phyloP scores from a whole-genome alignment of 1,140 invertebrate species.

The Drosophila teissieri region DNA sequence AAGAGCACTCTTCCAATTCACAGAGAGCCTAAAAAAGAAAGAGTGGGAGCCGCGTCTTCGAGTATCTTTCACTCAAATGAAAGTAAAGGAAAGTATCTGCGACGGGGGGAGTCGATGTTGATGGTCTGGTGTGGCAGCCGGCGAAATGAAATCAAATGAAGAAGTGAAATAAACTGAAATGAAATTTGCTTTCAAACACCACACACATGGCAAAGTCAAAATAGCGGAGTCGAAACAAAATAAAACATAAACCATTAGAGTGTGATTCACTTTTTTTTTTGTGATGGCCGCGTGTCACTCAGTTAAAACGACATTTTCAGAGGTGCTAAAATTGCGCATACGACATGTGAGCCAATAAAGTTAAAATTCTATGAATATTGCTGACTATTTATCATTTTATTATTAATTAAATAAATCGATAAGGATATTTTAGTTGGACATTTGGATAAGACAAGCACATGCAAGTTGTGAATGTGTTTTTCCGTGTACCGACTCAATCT shows the following conservation, averaged over 20 bases:
- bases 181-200: conserved; percentile 77
- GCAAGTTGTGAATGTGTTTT: neutral
- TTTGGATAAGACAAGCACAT: neutral
- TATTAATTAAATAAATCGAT: neutral
- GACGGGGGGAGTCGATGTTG: conserved; percentile 27
- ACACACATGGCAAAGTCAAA: conserved; percentile 28
- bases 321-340: neutral
- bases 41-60: conserved; percentile 13
- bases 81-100: conserved; percentile 77
- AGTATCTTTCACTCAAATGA: conserved; percentile 81
- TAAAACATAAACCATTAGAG: conserved; percentile 11
- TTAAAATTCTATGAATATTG: too few relatives aligned
- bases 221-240: conserved; percentile 51
- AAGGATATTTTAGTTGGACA: neutral
- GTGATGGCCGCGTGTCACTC: conserved; percentile 8
- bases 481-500: neutral
- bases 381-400: neutral
- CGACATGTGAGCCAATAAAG: neutral
- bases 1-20: conserved; percentile 16
- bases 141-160: conserved; percentile 80
- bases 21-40: conserved; percentile 10
- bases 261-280: conserved; percentile 19
- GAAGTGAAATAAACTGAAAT: conserved; percentile 75
- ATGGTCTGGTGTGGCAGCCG: conserved; percentile 19
- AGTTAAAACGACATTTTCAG: neutral